Evolutionary conservation across 2,113 vertebrate species (phyloP).

Genomic region (Microtus oregoni): DNA sequence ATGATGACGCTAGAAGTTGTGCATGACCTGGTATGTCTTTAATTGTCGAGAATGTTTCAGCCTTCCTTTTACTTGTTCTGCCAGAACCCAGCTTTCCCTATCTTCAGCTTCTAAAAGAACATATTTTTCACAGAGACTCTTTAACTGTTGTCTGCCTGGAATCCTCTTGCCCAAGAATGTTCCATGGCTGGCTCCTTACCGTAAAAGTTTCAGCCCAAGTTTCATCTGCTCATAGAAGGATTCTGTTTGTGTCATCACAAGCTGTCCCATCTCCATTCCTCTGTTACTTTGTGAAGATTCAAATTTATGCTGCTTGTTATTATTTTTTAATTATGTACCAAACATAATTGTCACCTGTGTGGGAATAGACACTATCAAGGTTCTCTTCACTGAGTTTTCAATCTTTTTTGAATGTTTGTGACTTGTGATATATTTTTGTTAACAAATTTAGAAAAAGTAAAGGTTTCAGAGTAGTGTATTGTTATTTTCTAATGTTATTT

Average conservation of each 20-base stretch:
- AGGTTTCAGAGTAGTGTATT: background rate
- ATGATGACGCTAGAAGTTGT: background rate
- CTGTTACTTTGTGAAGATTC: background rate
- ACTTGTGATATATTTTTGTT: background rate
- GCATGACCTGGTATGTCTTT: background rate
- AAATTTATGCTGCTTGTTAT: background rate
- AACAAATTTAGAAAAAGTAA: background rate
- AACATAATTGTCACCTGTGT: background rate
- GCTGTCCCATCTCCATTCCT: background rate
- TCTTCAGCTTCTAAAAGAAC: background rate
- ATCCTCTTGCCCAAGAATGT: background rate
- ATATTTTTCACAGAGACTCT: background rate
- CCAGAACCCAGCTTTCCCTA: background rate
- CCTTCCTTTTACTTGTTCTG: background rate
- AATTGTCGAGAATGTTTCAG: background rate
- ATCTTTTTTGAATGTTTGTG: background rate
- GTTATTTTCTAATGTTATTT: background rate
- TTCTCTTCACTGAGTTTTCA: background rate
- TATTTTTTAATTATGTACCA: background rate
- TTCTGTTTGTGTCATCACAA: background rate
- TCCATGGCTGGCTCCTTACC: background rate
- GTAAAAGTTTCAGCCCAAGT: background rate
- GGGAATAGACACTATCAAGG: background rate
- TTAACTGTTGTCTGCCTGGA: background rate
- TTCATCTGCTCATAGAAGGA: background rate